Percentiles rank a stretch among this genome's conserved stretches.
phyloP scores from a whole-genome alignment of 2,888 invertebrate species.

The Galerucella nymphaeae region DNA sequence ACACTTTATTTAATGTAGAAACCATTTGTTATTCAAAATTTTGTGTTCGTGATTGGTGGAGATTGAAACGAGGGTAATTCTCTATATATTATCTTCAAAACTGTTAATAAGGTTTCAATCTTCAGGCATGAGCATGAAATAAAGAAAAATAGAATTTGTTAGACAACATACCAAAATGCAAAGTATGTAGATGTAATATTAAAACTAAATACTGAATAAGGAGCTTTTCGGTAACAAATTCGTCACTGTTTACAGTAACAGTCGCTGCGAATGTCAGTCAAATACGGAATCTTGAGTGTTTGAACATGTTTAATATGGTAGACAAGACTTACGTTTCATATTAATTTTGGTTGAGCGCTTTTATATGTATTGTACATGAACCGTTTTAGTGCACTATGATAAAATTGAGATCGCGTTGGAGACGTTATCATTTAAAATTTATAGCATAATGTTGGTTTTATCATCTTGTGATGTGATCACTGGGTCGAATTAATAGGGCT shows the following conservation, averaged over 20 bases:
- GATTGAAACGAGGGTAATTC: too few species aligned
- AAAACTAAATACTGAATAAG: constrained; percentile 12
- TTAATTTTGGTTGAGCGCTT: constrained; percentile 23
- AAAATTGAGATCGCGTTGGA: neutral
- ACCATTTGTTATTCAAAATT: too few species aligned
- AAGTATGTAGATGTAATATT: constrained; percentile 3
- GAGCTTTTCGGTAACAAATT: constrained; percentile 6
- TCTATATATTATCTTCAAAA: too few species aligned
- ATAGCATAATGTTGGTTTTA: neutral
- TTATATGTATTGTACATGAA: constrained; percentile 12
- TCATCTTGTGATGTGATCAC: too few species aligned
- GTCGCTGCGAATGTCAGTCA: neutral
- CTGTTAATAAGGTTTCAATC: too few species aligned
- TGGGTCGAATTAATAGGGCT: too few species aligned
- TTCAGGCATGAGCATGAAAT: too few species aligned
- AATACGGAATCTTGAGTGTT: constrained; percentile 15
- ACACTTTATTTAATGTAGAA: too few species aligned
- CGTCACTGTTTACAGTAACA: neutral
- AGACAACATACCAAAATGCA: too few species aligned
- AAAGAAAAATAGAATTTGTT: too few species aligned
- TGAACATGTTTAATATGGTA: constrained; percentile 21
- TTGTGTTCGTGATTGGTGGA: too few species aligned
- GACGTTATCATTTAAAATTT: neutral
- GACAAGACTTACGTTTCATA: constrained; percentile 16
- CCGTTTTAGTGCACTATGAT: constrained; percentile 12